These are phyloP conservation scores for Adineta ricciae DNA, from an alignment of 2,888 invertebrate species.

Conservation along the genomic window DNA sequence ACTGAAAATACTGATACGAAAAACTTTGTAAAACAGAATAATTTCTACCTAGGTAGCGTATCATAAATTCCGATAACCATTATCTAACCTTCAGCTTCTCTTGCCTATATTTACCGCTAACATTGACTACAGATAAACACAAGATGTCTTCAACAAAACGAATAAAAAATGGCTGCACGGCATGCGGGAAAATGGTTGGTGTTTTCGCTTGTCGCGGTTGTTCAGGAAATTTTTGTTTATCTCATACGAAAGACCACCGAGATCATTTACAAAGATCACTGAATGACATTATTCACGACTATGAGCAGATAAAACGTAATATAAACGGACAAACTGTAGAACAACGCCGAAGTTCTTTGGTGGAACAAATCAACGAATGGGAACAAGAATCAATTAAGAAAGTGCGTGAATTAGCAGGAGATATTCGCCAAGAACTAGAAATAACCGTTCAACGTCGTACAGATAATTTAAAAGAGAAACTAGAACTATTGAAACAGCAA, in stretches of 20 bases:
- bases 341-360: background rate
- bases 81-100: background rate
- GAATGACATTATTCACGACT: background rate
- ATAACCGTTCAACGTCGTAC: no score
- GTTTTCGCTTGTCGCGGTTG: background rate
- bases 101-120: background rate
- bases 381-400: no score
- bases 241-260: background rate
- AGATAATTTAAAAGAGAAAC: background rate
- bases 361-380: background rate
- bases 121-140: background rate
- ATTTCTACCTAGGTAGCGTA: no score
- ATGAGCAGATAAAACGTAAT: background rate
- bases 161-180: background rate
- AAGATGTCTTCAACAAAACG: background rate
- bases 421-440: no score
- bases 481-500: background rate
- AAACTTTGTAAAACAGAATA: no score
- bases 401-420: no score
- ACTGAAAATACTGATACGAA: no score
- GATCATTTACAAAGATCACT: background rate
- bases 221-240: background rate
- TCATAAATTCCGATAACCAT: no score
- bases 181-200: background rate
- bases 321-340: background rate